A percentile compares a stretch with the other conserved stretches of the same genome.
Conservation (phyloP, 2,797 vertebrate species). For the Pterois miles region DNA sequence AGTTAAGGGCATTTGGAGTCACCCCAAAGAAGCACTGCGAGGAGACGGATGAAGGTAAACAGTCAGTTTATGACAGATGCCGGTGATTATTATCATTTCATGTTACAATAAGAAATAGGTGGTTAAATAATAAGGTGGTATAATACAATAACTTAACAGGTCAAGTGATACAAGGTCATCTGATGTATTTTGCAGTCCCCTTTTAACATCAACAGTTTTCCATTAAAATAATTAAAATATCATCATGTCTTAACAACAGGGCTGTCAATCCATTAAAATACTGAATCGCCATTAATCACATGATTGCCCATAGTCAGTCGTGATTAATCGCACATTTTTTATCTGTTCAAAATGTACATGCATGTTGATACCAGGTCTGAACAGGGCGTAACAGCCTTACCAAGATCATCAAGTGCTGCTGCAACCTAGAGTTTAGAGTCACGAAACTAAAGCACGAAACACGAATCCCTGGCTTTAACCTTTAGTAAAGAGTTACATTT, state of each 20-base stretch:
- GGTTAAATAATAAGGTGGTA: no score
- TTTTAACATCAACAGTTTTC: not conserved
- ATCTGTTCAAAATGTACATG: no score
- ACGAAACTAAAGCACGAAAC: not conserved
- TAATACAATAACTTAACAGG: no score
- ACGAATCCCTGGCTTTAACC: not conserved
- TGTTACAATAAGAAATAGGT: no score
- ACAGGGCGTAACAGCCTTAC: not conserved
- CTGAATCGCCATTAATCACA: no score
- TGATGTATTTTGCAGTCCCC: not conserved
- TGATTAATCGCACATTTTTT: no score
- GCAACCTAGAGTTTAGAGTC: not conserved
- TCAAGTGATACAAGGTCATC: not conserved
- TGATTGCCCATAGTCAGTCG: no score
- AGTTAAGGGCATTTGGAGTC: conserved; percentile 61
- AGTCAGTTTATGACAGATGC: not conserved
- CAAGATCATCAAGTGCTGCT: not conserved
- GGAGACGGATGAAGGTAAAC: not conserved
- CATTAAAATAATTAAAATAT: not conserved
- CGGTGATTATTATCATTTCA: not conserved
- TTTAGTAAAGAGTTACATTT: not conserved
- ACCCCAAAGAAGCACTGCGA: conserved; percentile 69
- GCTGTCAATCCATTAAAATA: no score
- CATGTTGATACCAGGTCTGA: no score
- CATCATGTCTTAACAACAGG: not conserved